Percentiles rank a stretch among this genome's conserved stretches.
Evolutionary conservation across 2,113 vertebrate genomes (phyloP).

Genomic region (Boleophthalmus pectinirostris): DNA sequence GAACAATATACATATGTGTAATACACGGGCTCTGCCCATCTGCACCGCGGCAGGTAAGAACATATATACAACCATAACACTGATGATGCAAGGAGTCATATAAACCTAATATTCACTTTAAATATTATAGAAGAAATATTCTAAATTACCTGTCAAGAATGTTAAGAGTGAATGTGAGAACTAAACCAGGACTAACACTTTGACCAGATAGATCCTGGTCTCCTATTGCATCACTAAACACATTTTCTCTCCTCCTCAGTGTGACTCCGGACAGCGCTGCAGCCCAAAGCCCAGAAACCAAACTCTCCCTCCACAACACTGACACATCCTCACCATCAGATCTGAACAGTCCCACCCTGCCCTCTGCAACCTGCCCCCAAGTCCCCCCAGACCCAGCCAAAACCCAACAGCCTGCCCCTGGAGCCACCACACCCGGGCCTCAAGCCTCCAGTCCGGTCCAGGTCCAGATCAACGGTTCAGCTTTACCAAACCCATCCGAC

Average conservation of each 20-base stretch:
- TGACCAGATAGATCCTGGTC: not conserved
- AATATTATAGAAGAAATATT: too few relatives aligned
- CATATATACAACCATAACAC: too few relatives aligned
- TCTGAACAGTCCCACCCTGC: not conserved
- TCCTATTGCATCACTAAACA: not conserved
- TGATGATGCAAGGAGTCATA: too few relatives aligned
- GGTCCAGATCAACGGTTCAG: constrained; percentile 64
- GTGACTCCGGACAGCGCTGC: constrained; percentile 31
- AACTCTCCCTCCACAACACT: not conserved
- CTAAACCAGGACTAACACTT: not conserved
- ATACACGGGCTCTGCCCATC: too few relatives aligned
- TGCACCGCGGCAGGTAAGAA: not conserved
- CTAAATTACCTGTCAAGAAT: too few relatives aligned
- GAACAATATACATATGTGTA: too few relatives aligned
- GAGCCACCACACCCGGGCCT: not conserved
- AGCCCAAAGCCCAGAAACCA: constrained; percentile 33
- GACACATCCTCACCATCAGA: constrained; percentile 14
- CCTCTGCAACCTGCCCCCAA: not conserved
- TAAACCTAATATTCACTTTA: too few relatives aligned
- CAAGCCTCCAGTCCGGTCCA: constrained; percentile 39
- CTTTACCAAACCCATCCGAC: constrained; percentile 29
- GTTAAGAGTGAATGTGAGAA: too few relatives aligned
- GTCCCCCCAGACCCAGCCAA: constrained; percentile 20
- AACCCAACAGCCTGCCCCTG: constrained; percentile 8
- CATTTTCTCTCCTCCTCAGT: constrained; percentile 25